A percentile compares a stretch with the other conserved stretches of the same genome.
Conservation (phyloP, 2,113 vertebrate genomes). For the Polypterus senegalus region DNA sequence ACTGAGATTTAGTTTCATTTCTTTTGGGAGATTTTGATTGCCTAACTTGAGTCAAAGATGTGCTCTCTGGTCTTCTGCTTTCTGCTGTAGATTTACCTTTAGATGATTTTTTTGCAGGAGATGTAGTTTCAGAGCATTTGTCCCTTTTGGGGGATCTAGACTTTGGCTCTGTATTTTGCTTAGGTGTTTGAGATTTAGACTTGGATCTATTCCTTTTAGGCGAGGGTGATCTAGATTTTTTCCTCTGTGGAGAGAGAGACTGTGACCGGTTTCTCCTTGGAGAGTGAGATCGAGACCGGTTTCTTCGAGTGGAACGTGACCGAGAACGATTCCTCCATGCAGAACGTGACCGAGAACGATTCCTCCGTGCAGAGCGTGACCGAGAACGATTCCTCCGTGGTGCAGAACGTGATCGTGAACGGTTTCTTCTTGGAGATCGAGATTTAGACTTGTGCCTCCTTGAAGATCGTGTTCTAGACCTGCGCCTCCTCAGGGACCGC, state of each 20-base stretch:
- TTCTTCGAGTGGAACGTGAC: neutral
- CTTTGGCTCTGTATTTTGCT: neutral
- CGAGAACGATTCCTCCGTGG: neutral
- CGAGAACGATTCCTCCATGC: neutral
- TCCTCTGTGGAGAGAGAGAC: neutral
- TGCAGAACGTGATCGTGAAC: neutral
- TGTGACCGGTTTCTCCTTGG: slow-evolving; percentile 1
- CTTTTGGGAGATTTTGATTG: no score
- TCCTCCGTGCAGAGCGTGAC: neutral
- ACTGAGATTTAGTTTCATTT: no score
- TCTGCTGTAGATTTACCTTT: no score
- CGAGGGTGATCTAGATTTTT: neutral
- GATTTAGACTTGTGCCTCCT: no score
- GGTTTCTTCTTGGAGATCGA: neutral
- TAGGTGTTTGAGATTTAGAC: neutral
- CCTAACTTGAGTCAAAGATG: no score
- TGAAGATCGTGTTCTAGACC: neutral
- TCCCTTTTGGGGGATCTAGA: neutral
- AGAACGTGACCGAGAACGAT: neutral
- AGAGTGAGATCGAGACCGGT: neutral
- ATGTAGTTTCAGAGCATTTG: neutral
- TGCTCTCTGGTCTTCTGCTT: no score
- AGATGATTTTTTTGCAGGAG: neutral
- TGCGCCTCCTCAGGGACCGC: neutral
- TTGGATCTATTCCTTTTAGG: neutral